Percentiles rank a stretch among this genome's conserved stretches.
Conservation (phyloP, 1,140 invertebrate genomes). For the Pararge aegeria region DNA sequence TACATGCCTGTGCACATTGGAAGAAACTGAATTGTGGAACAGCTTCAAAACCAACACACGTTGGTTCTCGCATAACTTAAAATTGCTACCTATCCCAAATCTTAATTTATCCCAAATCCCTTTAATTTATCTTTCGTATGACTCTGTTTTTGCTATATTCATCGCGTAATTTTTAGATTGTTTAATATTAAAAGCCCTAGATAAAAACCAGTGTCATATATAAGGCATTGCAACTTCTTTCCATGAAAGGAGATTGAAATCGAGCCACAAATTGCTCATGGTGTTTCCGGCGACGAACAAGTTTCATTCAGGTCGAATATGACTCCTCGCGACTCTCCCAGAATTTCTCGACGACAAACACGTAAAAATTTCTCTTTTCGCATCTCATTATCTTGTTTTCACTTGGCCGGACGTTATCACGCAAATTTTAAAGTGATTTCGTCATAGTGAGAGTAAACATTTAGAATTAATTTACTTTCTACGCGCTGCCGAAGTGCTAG, state of each 20-base stretch:
- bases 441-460: conserved; percentile 71
- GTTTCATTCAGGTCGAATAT: conserved; percentile 70
- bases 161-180: too few relatives aligned
- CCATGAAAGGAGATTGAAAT: conserved; percentile 42
- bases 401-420: conserved; percentile 57
- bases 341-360: conserved; percentile 73
- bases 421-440: conserved; percentile 61
- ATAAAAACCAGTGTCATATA: not conserved
- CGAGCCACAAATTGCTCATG: conserved; percentile 32
- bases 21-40: conserved; percentile 62
- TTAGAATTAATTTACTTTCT: conserved; percentile 65
- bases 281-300: conserved; percentile 54
- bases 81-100: not conserved
- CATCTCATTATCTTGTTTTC: conserved; percentile 76
- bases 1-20: conserved; percentile 55
- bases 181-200: not conserved
- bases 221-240: conserved; percentile 29
- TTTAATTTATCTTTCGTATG: not conserved
- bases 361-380: conserved; percentile 78
- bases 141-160: not conserved
- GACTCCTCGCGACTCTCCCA: conserved; percentile 65
- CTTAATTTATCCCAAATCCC: not conserved
- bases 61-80: not conserved
- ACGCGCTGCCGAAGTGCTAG: conserved; percentile 30
- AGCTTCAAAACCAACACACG: conserved; percentile 1